These are phyloP conservation scores for Dromococcyx pavoninus DNA, from an alignment of 2,797 vertebrate genomes.

Conservation along the genomic window DNA sequence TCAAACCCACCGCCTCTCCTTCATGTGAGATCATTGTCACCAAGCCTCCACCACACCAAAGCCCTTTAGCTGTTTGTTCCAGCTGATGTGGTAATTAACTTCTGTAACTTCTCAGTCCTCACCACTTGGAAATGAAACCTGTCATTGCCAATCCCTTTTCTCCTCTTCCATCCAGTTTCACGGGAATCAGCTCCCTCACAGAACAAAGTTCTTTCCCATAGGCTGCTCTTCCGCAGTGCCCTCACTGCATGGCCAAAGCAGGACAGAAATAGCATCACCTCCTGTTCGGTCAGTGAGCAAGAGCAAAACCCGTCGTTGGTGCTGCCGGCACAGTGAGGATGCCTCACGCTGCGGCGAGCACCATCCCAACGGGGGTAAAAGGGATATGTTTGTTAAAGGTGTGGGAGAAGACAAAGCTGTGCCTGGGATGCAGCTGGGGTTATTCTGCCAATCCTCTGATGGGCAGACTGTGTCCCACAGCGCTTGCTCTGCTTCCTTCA, in stretches of 20 bases:
- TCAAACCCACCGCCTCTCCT: background rate
- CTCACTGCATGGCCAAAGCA: background rate
- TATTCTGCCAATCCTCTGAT: background rate
- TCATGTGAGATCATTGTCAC: background rate
- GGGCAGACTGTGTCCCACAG: background rate
- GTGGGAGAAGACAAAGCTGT: background rate
- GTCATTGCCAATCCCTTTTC: background rate
- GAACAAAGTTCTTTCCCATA: background rate
- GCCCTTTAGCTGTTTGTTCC: background rate
- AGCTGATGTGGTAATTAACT: background rate
- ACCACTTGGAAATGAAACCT: background rate
- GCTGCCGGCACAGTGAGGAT: background rate
- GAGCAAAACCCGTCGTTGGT: background rate
- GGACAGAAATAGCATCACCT: conserved; percentile 49
- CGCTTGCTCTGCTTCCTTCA: background rate
- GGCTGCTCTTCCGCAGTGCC: conserved; percentile 19
- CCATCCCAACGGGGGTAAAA: background rate
- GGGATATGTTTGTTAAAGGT: background rate
- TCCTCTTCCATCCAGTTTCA: background rate
- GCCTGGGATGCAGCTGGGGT: background rate
- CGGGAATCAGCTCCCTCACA: background rate
- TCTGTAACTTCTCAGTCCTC: background rate
- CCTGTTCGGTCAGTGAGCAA: background rate
- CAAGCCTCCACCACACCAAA: background rate
- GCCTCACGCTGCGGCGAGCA: accelerated